phyloP scores from a whole-genome alignment of 1,140 invertebrate genomes.

The Sinella curviseta region DNA sequence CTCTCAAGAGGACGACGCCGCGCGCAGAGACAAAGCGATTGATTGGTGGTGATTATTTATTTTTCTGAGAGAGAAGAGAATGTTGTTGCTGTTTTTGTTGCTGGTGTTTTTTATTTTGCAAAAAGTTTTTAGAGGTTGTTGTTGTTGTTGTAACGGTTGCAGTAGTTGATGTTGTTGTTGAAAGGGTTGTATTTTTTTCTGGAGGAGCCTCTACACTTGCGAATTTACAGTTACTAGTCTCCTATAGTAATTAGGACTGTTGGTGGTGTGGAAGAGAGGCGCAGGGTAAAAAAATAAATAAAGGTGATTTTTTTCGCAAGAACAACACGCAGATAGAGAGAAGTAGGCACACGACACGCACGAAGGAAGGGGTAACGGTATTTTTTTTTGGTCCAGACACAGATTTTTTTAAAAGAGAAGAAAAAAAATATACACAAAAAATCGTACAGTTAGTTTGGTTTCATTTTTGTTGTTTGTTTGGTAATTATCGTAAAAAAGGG shows the following conservation, averaged over 20 bases:
- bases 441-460: background rate
- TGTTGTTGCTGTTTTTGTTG: no score
- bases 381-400: background rate
- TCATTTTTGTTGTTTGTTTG: background rate
- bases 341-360: background rate
- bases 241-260: slow-evolving; percentile 50
- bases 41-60: no score
- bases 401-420: background rate
- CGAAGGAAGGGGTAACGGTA: background rate
- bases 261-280: slow-evolving; percentile 25
- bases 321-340: background rate
- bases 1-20: no score
- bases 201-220: slow-evolving; percentile 41
- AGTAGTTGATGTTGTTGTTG: background rate
- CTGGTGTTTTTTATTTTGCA: no score
- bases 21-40: no score
- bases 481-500: no score
- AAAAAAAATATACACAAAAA: background rate
- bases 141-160: background rate
- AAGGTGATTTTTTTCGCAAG: no score
- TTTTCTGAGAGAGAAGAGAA: no score
- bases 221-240: slow-evolving; percentile 49
- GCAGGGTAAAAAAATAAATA: background rate
- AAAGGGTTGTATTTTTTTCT: background rate
- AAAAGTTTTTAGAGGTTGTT: background rate